A percentile compares a stretch with the other conserved stretches of the same genome.
Conservation (phyloP, 64 coral and sea anemone species). For the Porites australiensis region DNA sequence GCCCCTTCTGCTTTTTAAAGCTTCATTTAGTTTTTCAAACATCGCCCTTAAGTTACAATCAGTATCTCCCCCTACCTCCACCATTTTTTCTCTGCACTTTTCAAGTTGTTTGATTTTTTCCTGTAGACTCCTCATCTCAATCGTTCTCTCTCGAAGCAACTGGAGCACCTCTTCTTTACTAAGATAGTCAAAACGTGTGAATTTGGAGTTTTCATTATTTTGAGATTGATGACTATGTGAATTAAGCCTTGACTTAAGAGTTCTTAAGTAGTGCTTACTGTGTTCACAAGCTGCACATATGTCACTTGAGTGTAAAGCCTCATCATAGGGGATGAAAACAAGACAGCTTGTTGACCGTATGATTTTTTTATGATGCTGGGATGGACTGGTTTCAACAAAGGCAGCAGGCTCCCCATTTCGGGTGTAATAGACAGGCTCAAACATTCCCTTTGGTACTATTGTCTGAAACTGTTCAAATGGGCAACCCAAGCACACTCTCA, state of each 20-base stretch:
- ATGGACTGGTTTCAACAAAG: slow-evolving; percentile 56
- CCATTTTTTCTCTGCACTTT: slow-evolving; percentile 61
- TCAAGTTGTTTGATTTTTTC: slow-evolving; percentile 52
- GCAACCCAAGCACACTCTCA: slow-evolving; percentile 43
- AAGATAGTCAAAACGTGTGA: slow-evolving; percentile 62
- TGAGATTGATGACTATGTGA: not conserved
- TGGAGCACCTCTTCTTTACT: slow-evolving; percentile 61
- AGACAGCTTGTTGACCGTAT: slow-evolving; percentile 67
- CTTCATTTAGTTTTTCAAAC: slow-evolving; percentile 47
- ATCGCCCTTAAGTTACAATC: slow-evolving; percentile 50
- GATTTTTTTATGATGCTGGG: slow-evolving; percentile 58
- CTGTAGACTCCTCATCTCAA: slow-evolving; percentile 47
- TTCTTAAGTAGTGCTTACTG: slow-evolving; percentile 63
- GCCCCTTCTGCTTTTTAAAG: slow-evolving; percentile 29
- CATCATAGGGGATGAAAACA: slow-evolving; percentile 58
- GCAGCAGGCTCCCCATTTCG: slow-evolving; percentile 65
- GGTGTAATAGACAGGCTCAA: slow-evolving; percentile 58
- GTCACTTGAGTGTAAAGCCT: slow-evolving; percentile 41
- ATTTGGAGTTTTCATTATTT: slow-evolving; percentile 25
- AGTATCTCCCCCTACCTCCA: slow-evolving; percentile 27
- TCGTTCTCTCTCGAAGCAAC: slow-evolving; percentile 34
- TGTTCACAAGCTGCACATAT: slow-evolving; percentile 55
- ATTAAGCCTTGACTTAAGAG: slow-evolving; percentile 66
- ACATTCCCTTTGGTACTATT: slow-evolving; percentile 24
- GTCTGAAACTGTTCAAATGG: slow-evolving; percentile 12